These are phyloP conservation scores for Cosmopolites sordidus DNA, from an alignment of 2,888 invertebrate species.

Conservation along the genomic window DNA sequence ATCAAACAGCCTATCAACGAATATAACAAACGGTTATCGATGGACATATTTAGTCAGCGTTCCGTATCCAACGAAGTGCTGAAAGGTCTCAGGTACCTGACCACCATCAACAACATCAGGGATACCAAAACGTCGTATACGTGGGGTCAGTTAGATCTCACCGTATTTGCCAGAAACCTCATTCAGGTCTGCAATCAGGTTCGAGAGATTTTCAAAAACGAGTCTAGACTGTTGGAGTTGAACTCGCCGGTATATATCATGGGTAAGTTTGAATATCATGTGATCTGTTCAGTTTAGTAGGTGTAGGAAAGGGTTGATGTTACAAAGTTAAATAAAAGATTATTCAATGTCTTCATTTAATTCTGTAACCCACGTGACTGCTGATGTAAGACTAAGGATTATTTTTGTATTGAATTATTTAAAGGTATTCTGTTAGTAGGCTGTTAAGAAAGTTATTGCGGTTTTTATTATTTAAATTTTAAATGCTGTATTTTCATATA, in stretches of 20 bases:
- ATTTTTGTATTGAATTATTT: no score
- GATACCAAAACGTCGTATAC: conserved; percentile 34
- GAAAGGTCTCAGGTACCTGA: conserved; percentile 43
- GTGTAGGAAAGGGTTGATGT: no score
- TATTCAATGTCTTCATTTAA: no score
- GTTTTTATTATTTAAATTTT: no score
- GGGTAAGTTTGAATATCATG: conserved; percentile 42
- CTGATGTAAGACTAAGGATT: no score
- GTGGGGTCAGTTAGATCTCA: conserved; percentile 42
- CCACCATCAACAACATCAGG: conserved; percentile 34
- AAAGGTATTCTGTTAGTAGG: no score
- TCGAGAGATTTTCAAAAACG: conserved; percentile 50
- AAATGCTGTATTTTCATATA: no score
- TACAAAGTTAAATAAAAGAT: no score
- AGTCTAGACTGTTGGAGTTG: conserved; percentile 53
- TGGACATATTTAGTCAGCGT: conserved; percentile 53
- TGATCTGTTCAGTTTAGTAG: no score
- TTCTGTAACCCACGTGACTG: no score
- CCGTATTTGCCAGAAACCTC: conserved; percentile 50
- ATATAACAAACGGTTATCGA: conserved; percentile 41
- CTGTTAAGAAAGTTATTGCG: no score
- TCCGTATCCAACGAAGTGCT: conserved; percentile 57
- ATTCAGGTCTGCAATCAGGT: conserved; percentile 52
- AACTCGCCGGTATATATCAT: conserved; percentile 56
- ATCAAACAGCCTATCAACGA: conserved; percentile 34